Evolutionary conservation across 2,888 invertebrate genomes (phyloP), one percentile per base, ranked within the genome.

Genomic region (Altica lythri): DNA sequence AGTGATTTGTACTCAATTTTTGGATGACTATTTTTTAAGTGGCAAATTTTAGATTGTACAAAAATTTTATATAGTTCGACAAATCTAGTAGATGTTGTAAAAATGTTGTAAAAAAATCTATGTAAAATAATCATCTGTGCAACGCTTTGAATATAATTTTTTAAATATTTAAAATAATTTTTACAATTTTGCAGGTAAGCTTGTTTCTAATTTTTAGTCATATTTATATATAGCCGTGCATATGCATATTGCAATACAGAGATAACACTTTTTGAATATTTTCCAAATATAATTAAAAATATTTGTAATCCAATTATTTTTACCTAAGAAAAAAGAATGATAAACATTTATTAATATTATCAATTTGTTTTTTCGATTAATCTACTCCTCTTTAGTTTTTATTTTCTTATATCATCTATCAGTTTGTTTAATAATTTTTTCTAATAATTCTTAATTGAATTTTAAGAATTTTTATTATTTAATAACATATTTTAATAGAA

Each of bases 171-270:
- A 37, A 12, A 32, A n/a, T n/a, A n/a, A 30, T 48, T 48, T 48
- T 48, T 48, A 48, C 48, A 30, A 17, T 37, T 47, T 48, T 27
- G 46, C 46, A 22, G 30, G 29, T 48, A 40, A 8, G 49, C 40
- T 49, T 49, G 27, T 40, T 32, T 4, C 32, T 27, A 8, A 40
- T 49, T 49, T 49, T 50, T 43, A 53, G 19, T 42, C 34, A 42
- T 35, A 22, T 51, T 19, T 40, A 40, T 44, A 19, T 68, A 68
- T 70, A 70, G 68, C 68, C 68, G 70, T 71, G 70, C 69, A 63
- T 59, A 49, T 63, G 68, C 69, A 69, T 65, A 43, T 64, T 49
- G 50, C 48, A 55, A 53, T 51, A 50, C 16, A 42, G 34, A 53
- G 55, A 43, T 48, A 48, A 30, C 30, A 53, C 48, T 65, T 64